Conservation (phyloP, 1,140 invertebrate species). For the Pogonomyrmex barbatus region DNA sequence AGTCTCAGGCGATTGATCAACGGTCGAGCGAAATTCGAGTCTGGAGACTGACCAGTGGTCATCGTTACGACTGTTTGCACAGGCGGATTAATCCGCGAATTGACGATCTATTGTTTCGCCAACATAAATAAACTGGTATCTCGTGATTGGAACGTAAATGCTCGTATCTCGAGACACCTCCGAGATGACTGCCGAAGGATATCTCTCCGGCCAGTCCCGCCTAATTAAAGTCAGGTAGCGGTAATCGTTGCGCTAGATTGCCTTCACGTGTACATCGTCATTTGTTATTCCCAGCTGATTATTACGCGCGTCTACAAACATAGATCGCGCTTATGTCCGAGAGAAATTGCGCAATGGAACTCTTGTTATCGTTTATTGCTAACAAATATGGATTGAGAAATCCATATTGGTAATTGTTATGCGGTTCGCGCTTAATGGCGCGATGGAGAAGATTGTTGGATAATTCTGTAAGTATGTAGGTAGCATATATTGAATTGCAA, state of each 20-base stretch:
- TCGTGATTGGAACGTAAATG: conserved; percentile 61
- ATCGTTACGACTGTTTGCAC: conserved; percentile 54
- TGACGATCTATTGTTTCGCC: conserved; percentile 59
- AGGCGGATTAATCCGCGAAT: conserved; percentile 55
- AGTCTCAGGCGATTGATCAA: conserved; percentile 46
- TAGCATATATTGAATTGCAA: background rate
- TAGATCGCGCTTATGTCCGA: background rate
- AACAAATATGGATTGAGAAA: background rate
- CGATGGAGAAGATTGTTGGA: background rate
- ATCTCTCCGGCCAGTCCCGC: conserved; percentile 3
- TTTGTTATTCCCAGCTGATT: conserved; percentile 52
- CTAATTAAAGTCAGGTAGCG: conserved; percentile 59
- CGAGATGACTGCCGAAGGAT: conserved; percentile 47
- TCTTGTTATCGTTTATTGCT: background rate
- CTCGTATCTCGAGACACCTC: conserved; percentile 51
- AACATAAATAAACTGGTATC: conserved; percentile 12
- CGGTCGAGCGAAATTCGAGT: background rate
- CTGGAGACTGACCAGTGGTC: background rate
- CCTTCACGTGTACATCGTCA: conserved; percentile 44
- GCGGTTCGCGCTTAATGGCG: background rate
- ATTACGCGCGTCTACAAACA: conserved; percentile 24
- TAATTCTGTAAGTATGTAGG: conserved; percentile 5
- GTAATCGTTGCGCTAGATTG: conserved; percentile 49
- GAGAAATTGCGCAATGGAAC: conserved; percentile 33
- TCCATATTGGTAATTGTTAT: conserved; percentile 17